Evolutionary conservation across 2,113 vertebrate genomes (phyloP).

Genomic region (Zapus hudsonius): DNA sequence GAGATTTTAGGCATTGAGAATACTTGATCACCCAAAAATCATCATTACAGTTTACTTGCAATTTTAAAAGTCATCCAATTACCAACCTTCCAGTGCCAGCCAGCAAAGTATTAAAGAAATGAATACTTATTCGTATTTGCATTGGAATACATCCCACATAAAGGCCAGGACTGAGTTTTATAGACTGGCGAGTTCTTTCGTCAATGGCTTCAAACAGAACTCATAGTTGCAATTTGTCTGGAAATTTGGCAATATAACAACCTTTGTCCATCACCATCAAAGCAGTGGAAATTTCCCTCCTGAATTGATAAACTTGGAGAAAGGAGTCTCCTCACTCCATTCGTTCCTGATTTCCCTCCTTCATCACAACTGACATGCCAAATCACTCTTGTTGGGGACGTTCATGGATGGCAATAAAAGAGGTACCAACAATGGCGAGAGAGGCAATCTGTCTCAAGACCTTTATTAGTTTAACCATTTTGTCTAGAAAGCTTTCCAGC

Average conservation of each 20-base stretch:
- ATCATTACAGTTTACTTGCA: neutral
- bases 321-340: neutral
- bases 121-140: neutral
- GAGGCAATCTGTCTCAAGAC: neutral
- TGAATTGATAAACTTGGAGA: constrained; percentile 38
- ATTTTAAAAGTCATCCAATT: neutral
- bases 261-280: neutral
- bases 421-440: constrained; percentile 5
- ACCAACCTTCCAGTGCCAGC: neutral
- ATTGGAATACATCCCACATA: neutral
- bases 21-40: neutral
- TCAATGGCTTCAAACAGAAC: neutral
- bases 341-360: constrained; percentile 45
- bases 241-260: neutral
- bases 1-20: neutral
- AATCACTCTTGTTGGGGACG: constrained; percentile 48
- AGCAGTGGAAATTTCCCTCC: neutral
- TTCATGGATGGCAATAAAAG: constrained; percentile 38
- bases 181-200: neutral
- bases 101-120: constrained; percentile 23
- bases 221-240: constrained; percentile 11
- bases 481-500: neutral
- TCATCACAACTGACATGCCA: constrained; percentile 5
- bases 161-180: constrained; percentile 26
- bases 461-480: neutral